Evolutionary conservation across 2,113 vertebrate species (phyloP).

Genomic region (Onychostruthus taczanowskii): DNA sequence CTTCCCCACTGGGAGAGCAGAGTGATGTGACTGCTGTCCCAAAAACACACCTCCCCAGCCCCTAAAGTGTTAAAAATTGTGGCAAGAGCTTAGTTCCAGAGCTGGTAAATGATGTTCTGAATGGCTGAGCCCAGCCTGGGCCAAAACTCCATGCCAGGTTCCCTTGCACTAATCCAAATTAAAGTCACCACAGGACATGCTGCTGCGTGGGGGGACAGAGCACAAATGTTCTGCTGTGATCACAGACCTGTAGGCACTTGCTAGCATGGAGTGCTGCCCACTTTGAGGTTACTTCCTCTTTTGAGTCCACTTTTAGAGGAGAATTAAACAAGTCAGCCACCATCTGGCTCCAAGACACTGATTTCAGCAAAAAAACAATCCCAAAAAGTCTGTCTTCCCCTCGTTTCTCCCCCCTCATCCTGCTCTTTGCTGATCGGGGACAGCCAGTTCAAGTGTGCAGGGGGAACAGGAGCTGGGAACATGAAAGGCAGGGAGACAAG

Average conservation of each 20-base stretch:
- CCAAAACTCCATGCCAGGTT: neutral
- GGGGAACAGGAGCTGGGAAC: neutral
- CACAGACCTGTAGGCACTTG: neutral
- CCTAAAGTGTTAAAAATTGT: neutral
- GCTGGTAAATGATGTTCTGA: neutral
- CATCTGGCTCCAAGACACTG: neutral
- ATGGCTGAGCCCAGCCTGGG: neutral
- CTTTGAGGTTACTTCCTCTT: neutral
- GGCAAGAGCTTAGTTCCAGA: accelerated
- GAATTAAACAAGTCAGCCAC: neutral
- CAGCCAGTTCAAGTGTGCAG: neutral
- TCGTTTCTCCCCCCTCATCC: neutral
- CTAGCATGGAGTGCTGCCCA: neutral
- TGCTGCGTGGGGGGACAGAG: neutral
- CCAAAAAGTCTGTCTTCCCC: neutral
- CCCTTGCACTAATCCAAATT: neutral
- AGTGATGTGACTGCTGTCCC: neutral
- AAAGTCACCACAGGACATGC: neutral
- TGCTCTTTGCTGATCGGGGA: neutral
- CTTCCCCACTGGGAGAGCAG: neutral
- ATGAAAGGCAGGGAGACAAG: conserved; percentile 23
- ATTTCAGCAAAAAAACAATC: neutral
- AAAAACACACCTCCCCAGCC: neutral
- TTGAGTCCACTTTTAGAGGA: neutral
- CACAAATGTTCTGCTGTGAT: neutral